phyloP scores from a whole-genome alignment of 2,888 invertebrate genomes.

The Noctua pronuba region DNA sequence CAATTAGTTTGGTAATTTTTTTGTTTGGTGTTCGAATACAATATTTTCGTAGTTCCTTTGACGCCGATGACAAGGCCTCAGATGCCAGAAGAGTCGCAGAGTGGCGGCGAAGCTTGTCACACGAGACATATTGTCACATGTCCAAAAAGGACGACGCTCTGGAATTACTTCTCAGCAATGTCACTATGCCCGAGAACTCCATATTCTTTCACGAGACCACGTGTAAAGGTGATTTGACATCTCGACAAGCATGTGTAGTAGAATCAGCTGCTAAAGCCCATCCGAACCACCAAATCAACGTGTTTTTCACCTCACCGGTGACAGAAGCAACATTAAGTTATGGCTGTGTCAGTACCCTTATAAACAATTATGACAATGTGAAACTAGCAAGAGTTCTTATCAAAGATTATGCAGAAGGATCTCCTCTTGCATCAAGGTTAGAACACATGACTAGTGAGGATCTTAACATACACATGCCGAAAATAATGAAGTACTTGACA shows the following conservation, averaged over 20 bases:
- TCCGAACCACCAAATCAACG: conserved; percentile 40
- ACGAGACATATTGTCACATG: conserved; percentile 35
- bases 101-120: neutral
- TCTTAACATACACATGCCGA: conserved; percentile 20
- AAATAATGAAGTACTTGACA: conserved; percentile 54
- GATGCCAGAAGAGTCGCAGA: neutral
- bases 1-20: conserved; percentile 8
- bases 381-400: conserved; percentile 48
- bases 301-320: conserved; percentile 45
- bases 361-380: conserved; percentile 28
- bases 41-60: neutral
- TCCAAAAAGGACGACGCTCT: conserved; percentile 29
- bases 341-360: conserved; percentile 13
- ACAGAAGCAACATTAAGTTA: neutral
- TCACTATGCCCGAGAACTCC: conserved; percentile 34
- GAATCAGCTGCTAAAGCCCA: conserved; percentile 59
- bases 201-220: conserved; percentile 58
- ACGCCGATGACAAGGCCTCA: neutral
- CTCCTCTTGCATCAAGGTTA: conserved; percentile 26
- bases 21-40: neutral
- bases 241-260: conserved; percentile 53
- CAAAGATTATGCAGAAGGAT: conserved; percentile 29
- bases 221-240: conserved; percentile 45
- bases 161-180: neutral
- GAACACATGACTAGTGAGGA: neutral